phyloP scores from a whole-genome alignment of 2,797 vertebrate species.

The Gymnoscopelus microlampas region DNA sequence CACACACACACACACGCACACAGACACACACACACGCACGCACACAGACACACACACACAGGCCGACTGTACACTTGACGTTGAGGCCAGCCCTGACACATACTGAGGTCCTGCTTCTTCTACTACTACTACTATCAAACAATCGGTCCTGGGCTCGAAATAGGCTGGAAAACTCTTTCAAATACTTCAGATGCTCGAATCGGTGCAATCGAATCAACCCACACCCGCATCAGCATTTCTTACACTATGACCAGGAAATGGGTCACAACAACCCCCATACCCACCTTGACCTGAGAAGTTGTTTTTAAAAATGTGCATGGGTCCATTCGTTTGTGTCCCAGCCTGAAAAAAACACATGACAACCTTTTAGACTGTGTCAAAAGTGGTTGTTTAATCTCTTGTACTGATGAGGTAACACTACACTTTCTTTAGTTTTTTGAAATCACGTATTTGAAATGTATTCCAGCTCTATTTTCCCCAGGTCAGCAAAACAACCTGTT shows the following conservation, averaged over 20 bases:
- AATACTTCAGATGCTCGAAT: slow-evolving; percentile 17
- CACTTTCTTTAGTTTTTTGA: too few relatives aligned
- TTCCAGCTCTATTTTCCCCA: slow-evolving; percentile 65
- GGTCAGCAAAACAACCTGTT: slow-evolving; percentile 86
- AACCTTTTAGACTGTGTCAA: too few relatives aligned
- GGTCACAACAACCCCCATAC: not conserved
- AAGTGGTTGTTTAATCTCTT: too few relatives aligned
- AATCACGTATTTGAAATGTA: slow-evolving; percentile 21
- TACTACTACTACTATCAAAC: slow-evolving; percentile 73
- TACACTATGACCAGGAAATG: slow-evolving; percentile 15
- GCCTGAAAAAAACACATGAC: not conserved
- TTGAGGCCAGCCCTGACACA: slow-evolving; percentile 73
- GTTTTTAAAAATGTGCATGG: not conserved
- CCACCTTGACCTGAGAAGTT: not conserved
- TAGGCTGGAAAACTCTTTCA: slow-evolving; percentile 46
- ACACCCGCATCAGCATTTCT: slow-evolving; percentile 59
- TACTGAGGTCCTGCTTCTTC: slow-evolving; percentile 73
- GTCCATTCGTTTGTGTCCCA: slow-evolving; percentile 11
- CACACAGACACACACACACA: not conserved
- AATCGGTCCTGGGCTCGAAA: slow-evolving; percentile 58
- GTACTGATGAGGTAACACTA: too few relatives aligned
- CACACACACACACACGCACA: too few relatives aligned
- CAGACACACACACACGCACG: too few relatives aligned
- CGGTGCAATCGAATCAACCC: slow-evolving; percentile 31
- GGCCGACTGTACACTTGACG: slow-evolving; percentile 10